Evolutionary conservation across 2,888 invertebrate species (phyloP).

Genomic region (Rhagium mordax): DNA sequence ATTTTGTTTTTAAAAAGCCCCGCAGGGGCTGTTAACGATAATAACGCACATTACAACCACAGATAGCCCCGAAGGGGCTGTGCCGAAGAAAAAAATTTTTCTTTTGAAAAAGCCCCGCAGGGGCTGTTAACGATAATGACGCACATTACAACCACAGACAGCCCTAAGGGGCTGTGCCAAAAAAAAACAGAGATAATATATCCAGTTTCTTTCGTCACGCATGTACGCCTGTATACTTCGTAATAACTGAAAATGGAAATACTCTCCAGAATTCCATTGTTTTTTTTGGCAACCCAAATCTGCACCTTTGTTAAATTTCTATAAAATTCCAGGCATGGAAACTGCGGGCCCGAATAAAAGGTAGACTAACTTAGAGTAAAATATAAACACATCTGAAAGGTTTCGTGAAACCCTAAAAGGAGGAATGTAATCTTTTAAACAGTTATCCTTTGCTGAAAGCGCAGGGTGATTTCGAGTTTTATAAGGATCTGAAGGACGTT

Average conservation of each 20-base stretch:
- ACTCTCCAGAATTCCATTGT: not conserved
- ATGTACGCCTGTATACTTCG: no score
- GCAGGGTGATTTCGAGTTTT: conserved; percentile 4
- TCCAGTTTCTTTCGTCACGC: no score
- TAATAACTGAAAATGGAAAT: not conserved
- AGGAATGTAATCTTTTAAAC: conserved; percentile 35
- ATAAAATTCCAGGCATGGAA: not conserved
- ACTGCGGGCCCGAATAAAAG: conserved; percentile 19
- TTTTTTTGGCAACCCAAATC: not conserved
- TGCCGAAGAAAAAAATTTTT: no score
- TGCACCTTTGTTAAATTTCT: not conserved
- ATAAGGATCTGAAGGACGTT: not conserved
- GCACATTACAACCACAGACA: no score
- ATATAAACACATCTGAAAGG: conserved; percentile 34
- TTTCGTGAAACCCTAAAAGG: conserved; percentile 33
- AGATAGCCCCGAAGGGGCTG: no score
- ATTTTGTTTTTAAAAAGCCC: no score
- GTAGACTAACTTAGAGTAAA: conserved; percentile 17
- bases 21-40: no score
- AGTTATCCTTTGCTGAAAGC: conserved; percentile 27
- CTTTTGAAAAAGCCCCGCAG: no score
- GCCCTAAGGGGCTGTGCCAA: no score
- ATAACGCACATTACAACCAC: no score
- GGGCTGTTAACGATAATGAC: no score
- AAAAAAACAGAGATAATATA: no score